A percentile compares a stretch with the other conserved stretches of the same genome.
Evolutionary conservation across 2,888 invertebrate species (phyloP).

Genomic region (Sthenelais limicola): DNA sequence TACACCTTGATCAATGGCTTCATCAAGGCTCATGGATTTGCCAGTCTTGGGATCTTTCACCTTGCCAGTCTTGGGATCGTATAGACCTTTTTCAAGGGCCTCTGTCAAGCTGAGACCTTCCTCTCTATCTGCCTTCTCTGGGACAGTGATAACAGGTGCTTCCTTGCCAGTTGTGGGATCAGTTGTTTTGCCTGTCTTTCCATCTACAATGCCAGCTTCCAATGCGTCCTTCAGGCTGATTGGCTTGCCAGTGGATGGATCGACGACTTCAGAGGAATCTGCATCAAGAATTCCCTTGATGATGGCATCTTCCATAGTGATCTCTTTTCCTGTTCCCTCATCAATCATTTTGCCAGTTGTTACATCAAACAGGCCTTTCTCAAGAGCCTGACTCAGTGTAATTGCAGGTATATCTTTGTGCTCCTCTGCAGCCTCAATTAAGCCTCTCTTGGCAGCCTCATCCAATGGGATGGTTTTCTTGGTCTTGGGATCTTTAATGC

Average conservation of each 20-base stretch:
- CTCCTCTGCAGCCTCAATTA: slow-evolving; percentile 10
- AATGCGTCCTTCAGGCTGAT: no score
- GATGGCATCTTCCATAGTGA: not conserved
- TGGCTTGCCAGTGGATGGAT: no score
- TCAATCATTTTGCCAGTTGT: not conserved
- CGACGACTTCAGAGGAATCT: no score
- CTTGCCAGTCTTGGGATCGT: slow-evolving; percentile 20
- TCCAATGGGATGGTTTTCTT: not conserved
- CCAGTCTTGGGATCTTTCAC: slow-evolving; percentile 15
- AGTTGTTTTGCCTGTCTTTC: no score
- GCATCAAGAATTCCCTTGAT: no score
- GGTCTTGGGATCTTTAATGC: not conserved
- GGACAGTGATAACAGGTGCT: no score
- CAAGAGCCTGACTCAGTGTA: slow-evolving; percentile 40
- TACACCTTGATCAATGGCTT: slow-evolving; percentile 79
- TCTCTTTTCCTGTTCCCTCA: not conserved
- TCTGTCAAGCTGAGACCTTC: slow-evolving; percentile 14
- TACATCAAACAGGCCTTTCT: slow-evolving; percentile 83
- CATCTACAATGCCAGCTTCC: no score
- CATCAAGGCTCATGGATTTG: slow-evolving; percentile 59
- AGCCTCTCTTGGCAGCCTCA: slow-evolving; percentile 12
- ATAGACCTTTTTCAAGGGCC: slow-evolving; percentile 25
- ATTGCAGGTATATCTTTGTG: not conserved
- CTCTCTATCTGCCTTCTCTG: no score
- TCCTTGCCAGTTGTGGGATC: no score